phyloP scores from a whole-genome alignment of 1,140 invertebrate species.

The Caenorhabditis brenneri region DNA sequence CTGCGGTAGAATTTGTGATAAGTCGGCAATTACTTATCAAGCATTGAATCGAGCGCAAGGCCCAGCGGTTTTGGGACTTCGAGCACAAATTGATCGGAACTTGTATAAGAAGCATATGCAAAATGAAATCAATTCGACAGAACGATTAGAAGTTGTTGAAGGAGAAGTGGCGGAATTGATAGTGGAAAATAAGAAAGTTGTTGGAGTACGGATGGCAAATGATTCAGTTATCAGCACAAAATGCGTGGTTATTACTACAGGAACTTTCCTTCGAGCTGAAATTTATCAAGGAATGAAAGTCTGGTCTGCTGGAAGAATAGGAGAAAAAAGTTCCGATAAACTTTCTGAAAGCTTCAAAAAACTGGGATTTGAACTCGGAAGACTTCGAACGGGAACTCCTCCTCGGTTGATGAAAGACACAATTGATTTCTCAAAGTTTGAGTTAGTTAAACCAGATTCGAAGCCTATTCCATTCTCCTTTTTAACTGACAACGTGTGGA shows the following conservation, averaged over 20 bases:
- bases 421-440: constrained; percentile 77
- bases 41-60: constrained; percentile 81
- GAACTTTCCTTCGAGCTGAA: constrained; percentile 87
- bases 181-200: constrained; percentile 71
- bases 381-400: constrained; percentile 89
- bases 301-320: constrained; percentile 83
- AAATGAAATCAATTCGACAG: constrained; percentile 73
- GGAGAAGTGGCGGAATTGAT: constrained; percentile 85
- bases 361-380: constrained; percentile 81
- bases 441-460: constrained; percentile 52
- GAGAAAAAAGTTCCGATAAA: constrained; percentile 80
- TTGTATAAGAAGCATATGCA: constrained; percentile 86
- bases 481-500: constrained; percentile 82
- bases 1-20: constrained; percentile 82
- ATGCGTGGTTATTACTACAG: constrained; percentile 85
- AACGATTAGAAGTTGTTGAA: constrained; percentile 79
- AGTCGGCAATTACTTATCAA: constrained; percentile 75
- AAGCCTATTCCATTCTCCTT: constrained; percentile 76
- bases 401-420: constrained; percentile 80
- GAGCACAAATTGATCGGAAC: constrained; percentile 87
- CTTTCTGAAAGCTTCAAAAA: constrained; percentile 81
- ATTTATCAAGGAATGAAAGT: constrained; percentile 85
- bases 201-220: background rate
- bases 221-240: constrained; percentile 74
- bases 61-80: constrained; percentile 85